These are phyloP conservation scores for Mesorhabditis belari DNA, from an alignment of 2,888 invertebrate species.

Conservation along the genomic window DNA sequence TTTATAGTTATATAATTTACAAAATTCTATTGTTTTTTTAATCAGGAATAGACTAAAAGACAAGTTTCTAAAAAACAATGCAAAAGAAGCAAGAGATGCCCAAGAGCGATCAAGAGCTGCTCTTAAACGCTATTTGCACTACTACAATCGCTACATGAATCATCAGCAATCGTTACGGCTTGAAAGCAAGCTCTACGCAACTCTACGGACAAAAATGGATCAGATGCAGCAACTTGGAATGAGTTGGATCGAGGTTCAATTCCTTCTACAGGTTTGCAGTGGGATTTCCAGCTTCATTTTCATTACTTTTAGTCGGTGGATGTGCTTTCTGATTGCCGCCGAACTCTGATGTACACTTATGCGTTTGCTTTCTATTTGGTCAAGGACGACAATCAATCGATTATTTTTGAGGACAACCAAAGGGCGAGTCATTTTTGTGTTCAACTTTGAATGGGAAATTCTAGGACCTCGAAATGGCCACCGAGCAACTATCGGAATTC, in stretches of 20 bases:
- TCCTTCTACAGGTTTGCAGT: neutral
- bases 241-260: conserved; percentile 92
- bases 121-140: conserved; percentile 91
- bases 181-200: conserved; percentile 82
- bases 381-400: conserved; percentile 92
- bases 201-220: conserved; percentile 95
- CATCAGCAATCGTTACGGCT: conserved; percentile 97
- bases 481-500: conserved; percentile 92
- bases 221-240: conserved; percentile 99
- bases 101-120: conserved; percentile 82
- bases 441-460: conserved; percentile 3
- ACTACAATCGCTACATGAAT: conserved; percentile 98
- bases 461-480: conserved; percentile 84
- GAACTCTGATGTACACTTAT: conserved; percentile 97
- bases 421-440: conserved; percentile 6
- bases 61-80: too few relatives aligned
- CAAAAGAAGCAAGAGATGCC: conserved; percentile 87
- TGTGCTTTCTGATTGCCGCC: conserved; percentile 62
- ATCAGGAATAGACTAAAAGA: too few relatives aligned
- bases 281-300: neutral
- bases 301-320: conserved; percentile 66
- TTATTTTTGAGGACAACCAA: conserved; percentile 76
- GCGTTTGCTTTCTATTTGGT: conserved; percentile 93
- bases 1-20: too few relatives aligned
- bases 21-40: too few relatives aligned